A percentile compares a stretch with the other conserved stretches of the same genome.
Conservation (phyloP, 2,888 invertebrate genomes). For the Cordilura impudica region DNA sequence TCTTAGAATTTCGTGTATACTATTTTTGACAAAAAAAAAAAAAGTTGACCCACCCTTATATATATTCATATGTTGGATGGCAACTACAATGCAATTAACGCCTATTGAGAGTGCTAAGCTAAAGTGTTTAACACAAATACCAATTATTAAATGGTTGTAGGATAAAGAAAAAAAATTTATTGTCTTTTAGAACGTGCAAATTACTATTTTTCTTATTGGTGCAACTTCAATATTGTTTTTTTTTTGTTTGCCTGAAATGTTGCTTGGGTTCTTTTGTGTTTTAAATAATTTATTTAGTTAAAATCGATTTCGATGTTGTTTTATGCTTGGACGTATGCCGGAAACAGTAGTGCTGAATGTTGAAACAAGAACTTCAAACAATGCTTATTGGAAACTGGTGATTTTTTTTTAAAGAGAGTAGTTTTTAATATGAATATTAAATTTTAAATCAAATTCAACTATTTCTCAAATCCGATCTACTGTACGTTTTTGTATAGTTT, state of each 20-base stretch:
- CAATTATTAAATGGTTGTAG: constrained; percentile 42
- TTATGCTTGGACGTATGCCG: background rate
- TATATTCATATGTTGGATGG: no score
- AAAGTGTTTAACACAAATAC: constrained; percentile 49
- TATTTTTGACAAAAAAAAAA: no score
- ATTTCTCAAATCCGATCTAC: background rate
- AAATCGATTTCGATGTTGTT: constrained; percentile 53
- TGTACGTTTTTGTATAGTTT: constrained; percentile 5
- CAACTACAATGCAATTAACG: background rate
- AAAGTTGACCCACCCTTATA: no score
- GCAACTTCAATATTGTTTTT: constrained; percentile 11
- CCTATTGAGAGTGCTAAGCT: constrained; percentile 12
- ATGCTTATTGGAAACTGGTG: background rate
- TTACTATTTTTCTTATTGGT: constrained; percentile 44
- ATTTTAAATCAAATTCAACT: background rate
- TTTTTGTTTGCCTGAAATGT: constrained; percentile 20
- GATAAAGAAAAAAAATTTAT: constrained; percentile 19
- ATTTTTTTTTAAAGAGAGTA: background rate
- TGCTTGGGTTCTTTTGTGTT: constrained; percentile 16
- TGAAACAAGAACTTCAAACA: background rate
- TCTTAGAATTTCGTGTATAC: no score
- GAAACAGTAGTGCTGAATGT: background rate
- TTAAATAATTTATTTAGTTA: constrained; percentile 57
- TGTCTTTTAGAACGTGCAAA: constrained; percentile 43
- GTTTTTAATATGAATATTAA: no score